Base-by-base conservation (phyloP, 2,888 invertebrate species). In the Orthonychiurus folsomi region DNA sequence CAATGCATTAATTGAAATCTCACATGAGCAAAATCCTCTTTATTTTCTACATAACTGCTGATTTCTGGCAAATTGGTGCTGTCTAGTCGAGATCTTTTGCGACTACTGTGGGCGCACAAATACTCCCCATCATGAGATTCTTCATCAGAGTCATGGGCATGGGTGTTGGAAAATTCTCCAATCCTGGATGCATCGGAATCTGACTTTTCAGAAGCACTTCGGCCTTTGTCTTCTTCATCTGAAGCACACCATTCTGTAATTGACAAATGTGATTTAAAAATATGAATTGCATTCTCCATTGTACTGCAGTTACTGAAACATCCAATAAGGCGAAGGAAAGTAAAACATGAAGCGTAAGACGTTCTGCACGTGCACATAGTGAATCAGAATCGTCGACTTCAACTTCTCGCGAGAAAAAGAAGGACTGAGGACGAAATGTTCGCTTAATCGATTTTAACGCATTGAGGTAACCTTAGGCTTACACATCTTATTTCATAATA, bases 101-200 rank as follows among this genome's bases (percentile, higher is more conserved):
- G 5, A 37, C 37, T 37, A 37, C 37, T 37, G 9, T 37, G 37
- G 5, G 9, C 37, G 15, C 37, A 37, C 26, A 63, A 65, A 12
- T 56, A 61, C 27, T 61, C 60, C n/a, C 61, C 59, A 23, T 63
- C 63, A 5, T 60, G 55, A 2, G 65, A 66, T 48, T 61, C 62
- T 55, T 63, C 59, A 3, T 61, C 47, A 50, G 54, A 59, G 9
- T 66, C 67, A 1, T 61, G 61, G 50, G 65, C 66, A 15, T 73
- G 69, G n/a, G 68, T 68, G 55, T 54, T 53, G 20, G 55, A 63
- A 23, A 64, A 64, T 15, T 72, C 72, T 50, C 70, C 71, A 0
- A 71, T 67, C 25, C 70, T 69, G 1, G 71, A 71, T 9, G 70
- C 67, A 50, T 73, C 73, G 26, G 69, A 68, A 56, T 73, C 73